Base-by-base conservation (phyloP, 2,113 vertebrate species). In the Myotis lucifugus region DNA sequence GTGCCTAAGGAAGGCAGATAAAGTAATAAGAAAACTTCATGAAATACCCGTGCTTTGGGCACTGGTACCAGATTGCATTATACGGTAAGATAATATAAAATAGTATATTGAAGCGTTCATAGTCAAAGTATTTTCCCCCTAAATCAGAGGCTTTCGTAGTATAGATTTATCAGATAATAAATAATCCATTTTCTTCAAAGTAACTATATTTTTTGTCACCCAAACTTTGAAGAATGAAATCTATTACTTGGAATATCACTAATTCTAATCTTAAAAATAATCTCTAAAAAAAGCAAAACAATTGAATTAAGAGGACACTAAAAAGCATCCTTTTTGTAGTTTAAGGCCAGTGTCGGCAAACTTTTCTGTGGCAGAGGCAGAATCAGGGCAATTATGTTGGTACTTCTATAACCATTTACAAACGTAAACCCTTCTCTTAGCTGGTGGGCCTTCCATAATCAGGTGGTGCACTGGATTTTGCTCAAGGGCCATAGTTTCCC, bases 21-120 rank as follows among this genome's bases (percentile, higher is more conserved):
- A 85, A 95, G 95, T 96, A 95, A 94, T 89, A 86, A 67, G 88
- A 74, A 96, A 97, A 92, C 74, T 96, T 89, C 34, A 84, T 81
- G 92, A 91, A 92, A 82, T 50, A 59, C 19, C 32, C 70, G 15
- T n/a, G 56, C 93, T 95, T 88, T 29, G 40, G 48, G 74, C 40
- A 8, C 10, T 79, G 37, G 69, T 29, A n/a, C 48, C 27, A 40
- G 67, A 90, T 85, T 90, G 73, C 32, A 79, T 93, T 93, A 46
- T 70, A 69, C 34, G 61, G n/a, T 34, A 85, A 83, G 54, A 82
- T 54, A 85, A 66, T 66, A 82, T 79, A 85, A 93, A 95, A 78
- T 5, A 0, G 76, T 78, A 66, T 93, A 19, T 82, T 85, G n/a
- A 90, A 85, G n/a, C 17, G 67, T 92, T 95, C 14, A n/a, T 50